These are phyloP conservation scores for Peromyscus melanophrys DNA, from an alignment of 2,797 vertebrate species.

Conservation along the genomic window DNA sequence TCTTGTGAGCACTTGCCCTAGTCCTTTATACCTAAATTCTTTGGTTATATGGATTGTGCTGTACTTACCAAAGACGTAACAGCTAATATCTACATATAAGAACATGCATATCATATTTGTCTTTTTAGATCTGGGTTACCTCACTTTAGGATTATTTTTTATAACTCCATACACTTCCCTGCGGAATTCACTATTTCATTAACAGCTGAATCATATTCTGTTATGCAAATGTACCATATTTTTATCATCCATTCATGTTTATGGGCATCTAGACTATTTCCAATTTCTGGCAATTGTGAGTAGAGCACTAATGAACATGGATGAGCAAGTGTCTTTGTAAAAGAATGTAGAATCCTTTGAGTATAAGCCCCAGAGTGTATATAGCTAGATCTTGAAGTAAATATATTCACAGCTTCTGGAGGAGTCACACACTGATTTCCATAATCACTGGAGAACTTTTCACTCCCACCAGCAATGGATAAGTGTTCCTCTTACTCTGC, in stretches of 20 bases:
- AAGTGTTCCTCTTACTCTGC: not conserved
- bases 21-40: not conserved
- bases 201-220: not conserved
- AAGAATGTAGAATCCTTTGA: not conserved
- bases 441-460: not conserved
- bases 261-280: not conserved
- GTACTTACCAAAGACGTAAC: not conserved
- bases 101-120: not conserved
- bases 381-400: not conserved
- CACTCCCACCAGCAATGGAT: not conserved
- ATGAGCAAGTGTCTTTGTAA: not conserved
- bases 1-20: accelerated
- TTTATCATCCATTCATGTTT: not conserved
- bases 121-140: not conserved
- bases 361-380: not conserved
- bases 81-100: not conserved
- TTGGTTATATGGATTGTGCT: not conserved
- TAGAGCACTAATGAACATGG: not conserved
- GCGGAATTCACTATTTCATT: not conserved
- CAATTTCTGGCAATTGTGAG: not conserved
- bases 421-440: not conserved
- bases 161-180: not conserved
- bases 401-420: not conserved
- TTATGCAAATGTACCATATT: not conserved
- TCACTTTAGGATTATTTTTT: not conserved